Conservation (phyloP, 2,797 vertebrate genomes). For the Catostomus latipinnis region DNA sequence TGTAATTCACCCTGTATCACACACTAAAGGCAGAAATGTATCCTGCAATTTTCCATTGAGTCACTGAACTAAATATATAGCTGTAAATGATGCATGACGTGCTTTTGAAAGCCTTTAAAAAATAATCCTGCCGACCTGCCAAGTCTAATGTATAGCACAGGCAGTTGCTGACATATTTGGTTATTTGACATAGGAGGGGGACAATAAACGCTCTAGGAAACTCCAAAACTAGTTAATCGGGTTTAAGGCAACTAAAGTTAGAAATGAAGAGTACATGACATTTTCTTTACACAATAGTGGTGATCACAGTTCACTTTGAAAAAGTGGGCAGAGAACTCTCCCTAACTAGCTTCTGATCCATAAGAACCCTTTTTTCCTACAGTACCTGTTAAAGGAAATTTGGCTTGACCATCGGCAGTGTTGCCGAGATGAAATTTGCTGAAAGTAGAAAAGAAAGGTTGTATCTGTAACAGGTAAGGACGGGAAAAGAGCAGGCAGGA, state of each 20-base stretch:
- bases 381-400: slow-evolving; percentile 13
- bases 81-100: no score
- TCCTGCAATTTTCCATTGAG: no score
- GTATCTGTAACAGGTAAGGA: no score
- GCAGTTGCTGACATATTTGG: not conserved
- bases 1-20: no score
- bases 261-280: not conserved
- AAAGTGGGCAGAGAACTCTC: not conserved
- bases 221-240: not conserved
- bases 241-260: not conserved
- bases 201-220: not conserved
- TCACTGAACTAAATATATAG: no score
- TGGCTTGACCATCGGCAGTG: not conserved
- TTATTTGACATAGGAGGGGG: not conserved
- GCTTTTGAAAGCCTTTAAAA: no score
- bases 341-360: slow-evolving; percentile 9
- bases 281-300: not conserved
- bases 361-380: not conserved
- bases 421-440: slow-evolving; percentile 11
- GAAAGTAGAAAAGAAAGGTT: slow-evolving; percentile 6
- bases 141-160: no score
- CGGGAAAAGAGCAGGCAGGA: no score
- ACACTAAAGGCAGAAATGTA: no score
- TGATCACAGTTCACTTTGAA: slow-evolving; percentile 4
- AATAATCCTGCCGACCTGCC: no score